A percentile compares a stretch with the other conserved stretches of the same genome.
These are phyloP conservation scores for Augochlora pura DNA, from an alignment of 1,140 invertebrate genomes.

Conservation along the genomic window DNA sequence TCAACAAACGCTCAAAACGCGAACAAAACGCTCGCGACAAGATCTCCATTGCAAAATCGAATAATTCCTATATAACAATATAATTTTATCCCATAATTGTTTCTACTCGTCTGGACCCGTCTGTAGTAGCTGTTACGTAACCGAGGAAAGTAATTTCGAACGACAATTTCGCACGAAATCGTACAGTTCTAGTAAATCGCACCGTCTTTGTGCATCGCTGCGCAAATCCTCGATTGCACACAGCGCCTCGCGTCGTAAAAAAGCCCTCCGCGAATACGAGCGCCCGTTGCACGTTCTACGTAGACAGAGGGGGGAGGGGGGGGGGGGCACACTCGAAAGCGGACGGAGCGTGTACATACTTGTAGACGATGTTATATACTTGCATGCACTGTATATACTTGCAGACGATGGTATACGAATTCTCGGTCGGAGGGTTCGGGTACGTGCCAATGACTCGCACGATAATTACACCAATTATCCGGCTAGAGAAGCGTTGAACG, in stretches of 20 bases:
- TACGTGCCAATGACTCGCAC: constrained; percentile 58
- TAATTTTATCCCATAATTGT: no score
- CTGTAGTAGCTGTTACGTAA: no score
- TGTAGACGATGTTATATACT: constrained; percentile 14
- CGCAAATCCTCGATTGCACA: constrained; percentile 14
- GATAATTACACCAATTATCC: constrained; percentile 69
- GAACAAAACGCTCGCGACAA: no score
- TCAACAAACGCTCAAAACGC: no score
- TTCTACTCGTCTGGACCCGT: no score
- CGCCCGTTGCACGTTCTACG: constrained; percentile 14
- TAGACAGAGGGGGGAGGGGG: no score
- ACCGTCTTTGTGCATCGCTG: constrained; percentile 10
- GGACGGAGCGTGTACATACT: constrained; percentile 10
- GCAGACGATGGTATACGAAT: constrained; percentile 30
- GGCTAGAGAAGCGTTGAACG: constrained; percentile 15
- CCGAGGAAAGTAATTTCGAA: background rate
- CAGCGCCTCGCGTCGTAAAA: background rate
- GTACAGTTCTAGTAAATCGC: background rate
- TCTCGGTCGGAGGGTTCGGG: constrained; percentile 18
- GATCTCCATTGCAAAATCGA: no score
- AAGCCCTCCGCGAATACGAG: no score
- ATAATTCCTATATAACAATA: no score
- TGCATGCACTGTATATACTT: no score
- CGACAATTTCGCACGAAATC: background rate
- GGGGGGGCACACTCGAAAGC: background rate